Conservation (phyloP, 1,140 invertebrate species). For the Thereuonema tuberculata region DNA sequence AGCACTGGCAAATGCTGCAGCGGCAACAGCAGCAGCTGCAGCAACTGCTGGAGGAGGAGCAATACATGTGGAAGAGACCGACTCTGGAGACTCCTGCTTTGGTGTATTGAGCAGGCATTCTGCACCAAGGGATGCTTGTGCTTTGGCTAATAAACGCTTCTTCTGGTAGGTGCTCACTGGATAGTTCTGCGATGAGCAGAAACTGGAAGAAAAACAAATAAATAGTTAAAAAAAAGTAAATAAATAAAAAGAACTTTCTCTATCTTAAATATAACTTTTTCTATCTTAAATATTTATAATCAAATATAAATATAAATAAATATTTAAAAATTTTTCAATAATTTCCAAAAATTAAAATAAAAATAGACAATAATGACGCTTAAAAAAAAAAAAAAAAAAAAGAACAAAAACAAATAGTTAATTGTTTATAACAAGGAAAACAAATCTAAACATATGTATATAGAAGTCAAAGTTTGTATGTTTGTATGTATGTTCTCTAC, state of each 20-base stretch:
- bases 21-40: slow-evolving; percentile 5
- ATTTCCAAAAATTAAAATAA: too few relatives aligned
- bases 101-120: slow-evolving; percentile 46
- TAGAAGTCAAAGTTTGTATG: too few relatives aligned
- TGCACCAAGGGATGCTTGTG: slow-evolving; percentile 37
- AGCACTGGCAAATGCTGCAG: slow-evolving; percentile 2
- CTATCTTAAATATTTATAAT: too few relatives aligned
- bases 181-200: slow-evolving; percentile 28
- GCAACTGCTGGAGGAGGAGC: not conserved
- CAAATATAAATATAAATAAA: too few relatives aligned
- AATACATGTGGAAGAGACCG: slow-evolving; percentile 8
- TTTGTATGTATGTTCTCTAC: too few relatives aligned
- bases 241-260: not conserved
- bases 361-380: too few relatives aligned
- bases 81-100: slow-evolving; percentile 20
- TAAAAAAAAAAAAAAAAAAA: too few relatives aligned
- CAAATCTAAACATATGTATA: too few relatives aligned
- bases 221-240: not conserved
- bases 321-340: too few relatives aligned
- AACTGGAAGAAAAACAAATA: slow-evolving; percentile 21
- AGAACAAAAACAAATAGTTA: too few relatives aligned
- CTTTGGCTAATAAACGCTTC: slow-evolving; percentile 70
- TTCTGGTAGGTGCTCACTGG: slow-evolving; percentile 48
- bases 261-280: not conserved
- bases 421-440: too few relatives aligned